Base-by-base conservation (phyloP, 2,888 invertebrate species). In the Caenorhabditis macrosperma region DNA sequence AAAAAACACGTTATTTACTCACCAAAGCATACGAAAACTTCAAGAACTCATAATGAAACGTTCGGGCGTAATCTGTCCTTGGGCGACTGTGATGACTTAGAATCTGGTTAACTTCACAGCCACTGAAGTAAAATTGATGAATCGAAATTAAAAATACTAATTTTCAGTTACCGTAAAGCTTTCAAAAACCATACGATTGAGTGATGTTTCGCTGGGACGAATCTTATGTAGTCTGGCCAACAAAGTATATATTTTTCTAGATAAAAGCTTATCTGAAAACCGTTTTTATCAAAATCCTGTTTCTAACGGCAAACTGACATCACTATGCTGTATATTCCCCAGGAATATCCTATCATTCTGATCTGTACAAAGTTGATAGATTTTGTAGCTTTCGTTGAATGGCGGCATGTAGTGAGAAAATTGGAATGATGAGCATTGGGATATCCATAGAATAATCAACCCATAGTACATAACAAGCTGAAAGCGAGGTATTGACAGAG, bases 1-100 rank as follows among this genome's bases (percentile, higher is more conserved):
- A 15, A 38, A 22, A 26, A 55, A 33, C 7, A 30, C 2, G 48
- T n/a, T n/a, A n/a, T n/a, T n/a, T n/a, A n/a, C n/a, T n/a, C 20
- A 89, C 89, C 82, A 88, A 24, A 2, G 87, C 83, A 57, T 88
- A 89, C 9, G 88, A 88, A 15, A 88, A 87, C 38, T 83, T 78
- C 22, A 89, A 55, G 52, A 89, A 84, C 33, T 86, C 81, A 28
- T 82, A 75, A 66, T 88, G 88, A 69, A 89, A 89, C 30, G 86
- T 81, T 15, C 88, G 69, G 22, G 68, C 69, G 63, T 82, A 88
- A 54, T 84, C 83, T 12, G 78, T 54, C 38, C 77, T 54, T 10
- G 69, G 76, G n/a, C 69, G 54, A 60, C 77, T 78, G 38, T 77
- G 78, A 76, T 82, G 68, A 38, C 68, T 82, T 2, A 84, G 44